Base-by-base conservation (phyloP, 2,888 invertebrate species). In the Nephrotoma guestfalica region DNA sequence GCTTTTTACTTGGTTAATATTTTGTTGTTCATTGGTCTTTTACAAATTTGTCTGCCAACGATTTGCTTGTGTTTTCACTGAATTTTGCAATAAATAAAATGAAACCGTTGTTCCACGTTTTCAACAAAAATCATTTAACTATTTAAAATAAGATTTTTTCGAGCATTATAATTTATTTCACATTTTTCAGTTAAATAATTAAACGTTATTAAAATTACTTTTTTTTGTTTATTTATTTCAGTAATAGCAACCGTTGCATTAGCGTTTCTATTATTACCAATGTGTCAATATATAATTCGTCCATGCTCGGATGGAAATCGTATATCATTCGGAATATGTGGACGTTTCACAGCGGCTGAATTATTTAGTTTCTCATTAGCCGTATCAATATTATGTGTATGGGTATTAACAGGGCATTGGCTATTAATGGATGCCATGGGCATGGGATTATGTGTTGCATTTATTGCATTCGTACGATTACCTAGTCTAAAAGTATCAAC, bases 351-450 rank as follows among this genome's bases (percentile, higher is more conserved):
- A 86, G 96, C 96, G 89, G 98, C 98, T 86, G 99, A 99, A 93
- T 93, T 99, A 87, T 94, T 98, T 89, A 97, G 98, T 87, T 98
- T 98, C 91, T 95, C 96, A 88, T 93, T 98, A 87, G 97, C 98
- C 88, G 96, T 98, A 89, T 95, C 95, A 91, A 97, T 99, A 90
- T 98, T 99, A 87, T 97, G 97, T 92, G 96, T 99, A 88, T 99
- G 99, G 99, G 97, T 99, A 89, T 94, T 98, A 88, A 99, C 99
- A 87, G 99, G 98, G 0, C 98, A 99, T 92, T 99, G 99, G 99
- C 94, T 99, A 89, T 94, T 99, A 86, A 99, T 99, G 98, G 98
- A 99, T 92, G 98, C 98, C 41, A 97, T 99, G 96, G 99, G 98
- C 88, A 98, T 99, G 98, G 98, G 98, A 3, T 93, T 99, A 85